Percentiles rank a stretch among this genome's conserved stretches.
These are phyloP conservation scores for Cydia splendana DNA, from an alignment of 1,140 invertebrate species.

Conservation along the genomic window DNA sequence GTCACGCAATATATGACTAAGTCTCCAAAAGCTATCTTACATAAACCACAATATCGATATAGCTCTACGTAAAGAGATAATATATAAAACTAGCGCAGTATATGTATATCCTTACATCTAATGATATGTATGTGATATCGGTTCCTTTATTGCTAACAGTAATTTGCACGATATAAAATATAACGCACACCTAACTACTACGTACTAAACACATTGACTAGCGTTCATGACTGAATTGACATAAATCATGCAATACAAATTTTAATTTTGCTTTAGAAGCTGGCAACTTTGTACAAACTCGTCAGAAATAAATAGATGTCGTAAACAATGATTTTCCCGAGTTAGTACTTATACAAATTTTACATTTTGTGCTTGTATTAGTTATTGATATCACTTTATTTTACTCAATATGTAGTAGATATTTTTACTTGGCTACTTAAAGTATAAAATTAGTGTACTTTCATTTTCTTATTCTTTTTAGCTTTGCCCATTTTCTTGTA, in stretches of 20 bases:
- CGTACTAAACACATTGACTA: constrained; percentile 29
- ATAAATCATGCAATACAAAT: not conserved
- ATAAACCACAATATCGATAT: constrained; percentile 32
- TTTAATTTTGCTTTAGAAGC: not conserved
- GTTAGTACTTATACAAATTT: too few relatives aligned
- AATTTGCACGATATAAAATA: constrained; percentile 38
- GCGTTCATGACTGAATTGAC: constrained; percentile 11
- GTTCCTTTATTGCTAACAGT: constrained; percentile 60
- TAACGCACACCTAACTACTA: constrained; percentile 35
- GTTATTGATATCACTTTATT: too few relatives aligned
- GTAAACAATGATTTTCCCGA: not conserved
- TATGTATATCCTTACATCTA: constrained; percentile 67
- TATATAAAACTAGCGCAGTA: constrained; percentile 44
- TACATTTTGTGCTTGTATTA: too few relatives aligned
- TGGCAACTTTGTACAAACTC: constrained; percentile 2
- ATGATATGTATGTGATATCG: constrained; percentile 76
- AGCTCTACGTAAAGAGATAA: constrained; percentile 21
- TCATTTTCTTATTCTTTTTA: not conserved
- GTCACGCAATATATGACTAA: not conserved
- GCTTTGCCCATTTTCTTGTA: not conserved
- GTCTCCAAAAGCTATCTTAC: constrained; percentile 22
- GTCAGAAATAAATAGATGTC: not conserved
- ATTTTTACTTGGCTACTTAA: too few relatives aligned
- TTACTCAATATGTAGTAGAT: too few relatives aligned
- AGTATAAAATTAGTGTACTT: too few relatives aligned